Evolutionary conservation across 1,140 invertebrate species (phyloP).

Genomic region (Wiebesia pumilae): DNA sequence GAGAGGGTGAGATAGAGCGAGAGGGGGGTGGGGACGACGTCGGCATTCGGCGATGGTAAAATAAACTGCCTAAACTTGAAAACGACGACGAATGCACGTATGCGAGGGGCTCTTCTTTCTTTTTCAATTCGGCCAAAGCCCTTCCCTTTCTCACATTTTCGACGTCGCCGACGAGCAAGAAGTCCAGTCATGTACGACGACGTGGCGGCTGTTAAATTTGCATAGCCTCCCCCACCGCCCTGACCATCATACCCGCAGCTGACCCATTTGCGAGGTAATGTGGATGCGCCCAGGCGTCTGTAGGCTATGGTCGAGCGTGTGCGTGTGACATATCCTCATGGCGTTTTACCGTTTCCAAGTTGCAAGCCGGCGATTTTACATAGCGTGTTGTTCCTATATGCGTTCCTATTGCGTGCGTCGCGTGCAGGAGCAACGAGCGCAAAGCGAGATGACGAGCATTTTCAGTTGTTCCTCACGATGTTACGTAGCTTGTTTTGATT

Average conservation of each 20-base stretch:
- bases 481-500: background rate
- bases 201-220: slow-evolving; percentile 13
- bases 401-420: background rate
- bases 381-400: background rate
- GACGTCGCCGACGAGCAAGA: background rate
- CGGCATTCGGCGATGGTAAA: background rate
- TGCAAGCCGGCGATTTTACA: background rate
- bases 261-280: slow-evolving; percentile 20
- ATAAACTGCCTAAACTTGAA: background rate
- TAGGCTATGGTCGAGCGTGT: background rate
- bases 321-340: background rate
- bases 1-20: too few species aligned
- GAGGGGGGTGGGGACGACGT: too few species aligned
- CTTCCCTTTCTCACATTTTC: slow-evolving; percentile 4
- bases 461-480: background rate
- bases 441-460: background rate
- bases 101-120: background rate
- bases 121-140: slow-evolving; percentile 9
- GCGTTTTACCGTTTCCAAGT: background rate
- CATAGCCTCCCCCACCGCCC: background rate
- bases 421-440: background rate
- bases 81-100: background rate
- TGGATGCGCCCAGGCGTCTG: too few species aligned
- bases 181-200: slow-evolving; percentile 4
- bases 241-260: background rate